These are phyloP conservation scores for Tetragonula clypearis DNA, from an alignment of 1,140 invertebrate genomes.

Conservation along the genomic window DNA sequence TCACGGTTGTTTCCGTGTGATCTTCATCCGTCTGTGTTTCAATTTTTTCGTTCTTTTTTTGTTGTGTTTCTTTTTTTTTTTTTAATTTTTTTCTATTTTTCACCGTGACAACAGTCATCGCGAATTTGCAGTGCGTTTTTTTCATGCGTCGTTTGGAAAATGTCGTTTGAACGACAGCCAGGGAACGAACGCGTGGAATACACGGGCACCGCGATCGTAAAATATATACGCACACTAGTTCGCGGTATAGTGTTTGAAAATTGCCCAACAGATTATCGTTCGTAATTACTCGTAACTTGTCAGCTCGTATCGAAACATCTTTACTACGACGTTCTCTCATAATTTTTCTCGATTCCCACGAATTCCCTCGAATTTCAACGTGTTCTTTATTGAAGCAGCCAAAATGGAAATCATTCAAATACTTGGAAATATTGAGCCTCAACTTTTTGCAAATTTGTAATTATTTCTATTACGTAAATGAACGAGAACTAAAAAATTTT, in stretches of 20 bases:
- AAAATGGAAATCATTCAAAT: no score
- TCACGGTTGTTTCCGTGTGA: background rate
- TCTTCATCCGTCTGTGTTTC: background rate
- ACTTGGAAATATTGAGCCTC: no score
- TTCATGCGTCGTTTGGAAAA: background rate
- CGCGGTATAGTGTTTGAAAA: background rate
- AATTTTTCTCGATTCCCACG: background rate
- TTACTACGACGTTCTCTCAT: background rate
- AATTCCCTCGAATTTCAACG: background rate
- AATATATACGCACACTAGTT: background rate
- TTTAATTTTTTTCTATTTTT: no score
- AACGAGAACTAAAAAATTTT: no score
- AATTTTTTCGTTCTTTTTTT: background rate
- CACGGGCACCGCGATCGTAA: background rate
- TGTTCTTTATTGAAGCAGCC: background rate
- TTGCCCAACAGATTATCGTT: background rate
- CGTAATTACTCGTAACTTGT: background rate
- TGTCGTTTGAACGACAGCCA: background rate
- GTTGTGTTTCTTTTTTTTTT: no score
- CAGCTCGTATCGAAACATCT: background rate
- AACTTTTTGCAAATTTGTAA: no score
- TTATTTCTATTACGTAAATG: no score
- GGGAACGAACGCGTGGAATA: background rate
- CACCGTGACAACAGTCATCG: background rate
- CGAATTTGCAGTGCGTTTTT: background rate